Evolutionary conservation across 2,797 vertebrate species (phyloP), one percentile per base, ranked within the genome.

Genomic region (Xiphorhynchus erythropygius): DNA sequence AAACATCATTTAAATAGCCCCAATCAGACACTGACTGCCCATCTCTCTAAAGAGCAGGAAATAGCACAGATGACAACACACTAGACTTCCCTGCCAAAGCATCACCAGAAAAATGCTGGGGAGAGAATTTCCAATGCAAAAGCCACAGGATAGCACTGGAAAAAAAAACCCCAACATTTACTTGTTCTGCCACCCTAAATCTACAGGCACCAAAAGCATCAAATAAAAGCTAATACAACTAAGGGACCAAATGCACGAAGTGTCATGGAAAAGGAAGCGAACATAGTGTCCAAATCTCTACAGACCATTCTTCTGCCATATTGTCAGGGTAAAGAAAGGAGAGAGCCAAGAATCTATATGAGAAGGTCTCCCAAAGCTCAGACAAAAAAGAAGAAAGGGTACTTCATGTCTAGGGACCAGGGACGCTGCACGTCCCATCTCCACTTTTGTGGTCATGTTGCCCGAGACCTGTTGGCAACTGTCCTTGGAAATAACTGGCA

Each of bases 361-460:
- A 57, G 79, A 75, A 33, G 32, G 65, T 49, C 35, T 57, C 57
- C 27, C 24, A 83, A 68, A 89, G n/a, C 76, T 64, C 50, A 53
- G 41, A 67, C 2, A n/a, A 49, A 56, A 65, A 27, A 23, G 18
- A 32, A 49, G 17, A 44, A 73, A 41, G 5, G n/a, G n/a, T 80
- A 18, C 32, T 37, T 74, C 56, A 3, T 0, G 1, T 35, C 37
- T 5, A 53, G 37, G 0, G 4, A 19, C 46, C 39, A 9, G 1
- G 18, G 56, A 37, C 5, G 28, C 47, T 47, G 67, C 59, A 79
- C 19, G 5, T 80, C n/a, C 75, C 71, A 76, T 32, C 55, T 67
- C 47, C 63, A 57, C 44, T 63, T 55, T 32, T 5, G 7, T 2
- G 14, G 14, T 0, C 13, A 50, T 6, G 33, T 22, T 18, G 63